Evolutionary conservation across 2,797 vertebrate genomes (phyloP), one percentile per base, ranked within the genome.

Genomic region (Eupleurogrammus muticus): DNA sequence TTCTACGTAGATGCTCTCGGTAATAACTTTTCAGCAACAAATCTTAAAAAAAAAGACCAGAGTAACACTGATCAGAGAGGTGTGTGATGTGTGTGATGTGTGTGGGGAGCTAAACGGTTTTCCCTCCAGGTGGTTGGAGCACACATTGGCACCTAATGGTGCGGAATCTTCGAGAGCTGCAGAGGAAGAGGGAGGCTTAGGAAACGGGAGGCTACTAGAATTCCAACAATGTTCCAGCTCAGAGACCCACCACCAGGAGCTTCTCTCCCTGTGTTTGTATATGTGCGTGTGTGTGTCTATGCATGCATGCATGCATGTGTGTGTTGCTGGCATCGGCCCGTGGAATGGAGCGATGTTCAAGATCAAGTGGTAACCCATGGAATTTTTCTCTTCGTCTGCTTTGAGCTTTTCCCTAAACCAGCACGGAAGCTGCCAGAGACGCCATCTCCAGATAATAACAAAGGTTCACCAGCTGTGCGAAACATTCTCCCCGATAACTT

Each of bases 381-480:
- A 85, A 81, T 87, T 81, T n/a, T 78, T 86, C 73, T 81, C 74
- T 74, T 77, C 66, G 60, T 82, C 70, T 80, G 56, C 81, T 73
- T 75, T 75, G 63, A 70, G 86, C 72, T 82, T 82, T 81, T 82
- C 63, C n/a, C 79, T 72, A 66, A 85, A 85, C 80, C 68, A 7
- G 61, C 2, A 16, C 69, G 16, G 73, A 77, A 59, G 32, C 63
- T 72, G 78, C 72, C 81, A 75, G 51, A 78, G 73, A 74, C 69
- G 40, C 70, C 73, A 70, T 78, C 81, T 87, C 90, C 87, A 79
- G 88, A 92, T 90, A 90, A 88, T 82, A 74, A 82, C 88, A 81
- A 46, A 69, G 66, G 75, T 88, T 89, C 84, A 91, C 89, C 94
- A 95, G 93, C 94, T 97, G 94, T 88, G 92, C 44, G 65, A 94